Evolutionary conservation across 64 coral and sea anemone genomes (phyloP).

Genomic region (Stylophora pistillata): DNA sequence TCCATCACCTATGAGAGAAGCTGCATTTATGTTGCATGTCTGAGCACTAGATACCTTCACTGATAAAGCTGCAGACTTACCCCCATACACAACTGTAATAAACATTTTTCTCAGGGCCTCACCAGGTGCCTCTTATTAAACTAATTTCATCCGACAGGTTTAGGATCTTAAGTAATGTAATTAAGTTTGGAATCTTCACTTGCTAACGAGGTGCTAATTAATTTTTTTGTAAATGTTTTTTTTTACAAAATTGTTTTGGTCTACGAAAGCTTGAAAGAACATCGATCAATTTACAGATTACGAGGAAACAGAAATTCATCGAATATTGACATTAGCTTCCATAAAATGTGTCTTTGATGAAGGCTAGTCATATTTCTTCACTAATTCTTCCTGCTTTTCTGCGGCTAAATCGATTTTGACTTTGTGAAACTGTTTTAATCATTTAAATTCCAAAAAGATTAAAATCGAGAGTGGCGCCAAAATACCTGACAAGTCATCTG

Average conservation of each 20-base stretch:
- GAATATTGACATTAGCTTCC: too few relatives aligned
- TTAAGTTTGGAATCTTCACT: background rate
- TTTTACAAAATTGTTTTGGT: background rate
- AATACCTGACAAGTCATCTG: background rate
- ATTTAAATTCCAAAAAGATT: conserved; percentile 20
- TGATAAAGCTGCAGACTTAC: background rate
- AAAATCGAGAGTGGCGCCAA: background rate
- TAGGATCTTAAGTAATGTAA: background rate
- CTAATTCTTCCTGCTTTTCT: background rate
- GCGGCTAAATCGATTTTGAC: background rate
- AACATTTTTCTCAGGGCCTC: background rate
- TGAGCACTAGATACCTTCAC: too few relatives aligned
- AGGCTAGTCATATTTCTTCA: background rate
- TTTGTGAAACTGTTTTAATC: background rate
- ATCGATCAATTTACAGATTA: background rate
- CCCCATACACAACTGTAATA: background rate
- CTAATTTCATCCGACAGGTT: background rate
- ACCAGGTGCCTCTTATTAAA: background rate
- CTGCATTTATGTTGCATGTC: too few relatives aligned
- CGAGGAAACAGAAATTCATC: background rate
- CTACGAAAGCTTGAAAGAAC: background rate
- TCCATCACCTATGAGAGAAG: too few relatives aligned
- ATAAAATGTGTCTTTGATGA: background rate
- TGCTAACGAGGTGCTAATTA: conserved; percentile 6
- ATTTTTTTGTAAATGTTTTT: background rate